Conservation (phyloP, 2,888 invertebrate genomes). For the Osmoderma eremita region DNA sequence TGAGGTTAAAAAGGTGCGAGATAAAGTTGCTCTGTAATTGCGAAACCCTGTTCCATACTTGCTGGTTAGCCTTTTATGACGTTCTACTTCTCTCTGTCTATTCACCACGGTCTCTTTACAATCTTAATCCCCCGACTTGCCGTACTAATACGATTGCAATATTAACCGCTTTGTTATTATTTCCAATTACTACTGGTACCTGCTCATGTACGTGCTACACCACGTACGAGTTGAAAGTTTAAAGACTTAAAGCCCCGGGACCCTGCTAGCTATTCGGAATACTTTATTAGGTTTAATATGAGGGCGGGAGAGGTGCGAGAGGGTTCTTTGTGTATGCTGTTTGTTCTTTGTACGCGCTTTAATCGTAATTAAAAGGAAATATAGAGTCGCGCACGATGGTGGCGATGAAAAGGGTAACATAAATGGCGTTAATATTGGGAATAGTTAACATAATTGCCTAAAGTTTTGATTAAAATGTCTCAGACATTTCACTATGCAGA, state of each 20-base stretch:
- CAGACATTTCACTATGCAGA: not conserved
- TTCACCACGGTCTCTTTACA: constrained; percentile 6
- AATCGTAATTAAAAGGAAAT: constrained; percentile 26
- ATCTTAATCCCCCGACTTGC: constrained; percentile 36
- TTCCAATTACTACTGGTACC: constrained; percentile 34
- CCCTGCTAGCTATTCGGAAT: constrained; percentile 14
- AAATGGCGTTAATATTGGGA: not conserved
- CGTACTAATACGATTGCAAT: constrained; percentile 33
- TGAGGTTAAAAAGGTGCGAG: constrained; percentile 45
- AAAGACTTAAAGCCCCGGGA: constrained; percentile 15
- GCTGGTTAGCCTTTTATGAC: constrained; percentile 19
- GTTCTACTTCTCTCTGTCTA: constrained; percentile 8
- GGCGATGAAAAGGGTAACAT: not conserved
- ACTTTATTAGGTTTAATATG: constrained; percentile 27
- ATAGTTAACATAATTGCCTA: not conserved
- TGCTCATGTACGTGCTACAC: not conserved
- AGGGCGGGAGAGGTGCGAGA: not conserved
- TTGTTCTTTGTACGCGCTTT: constrained; percentile 24
- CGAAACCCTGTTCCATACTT: constrained; percentile 45
- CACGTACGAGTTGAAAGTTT: constrained; percentile 2
- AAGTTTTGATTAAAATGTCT: constrained; percentile 7
- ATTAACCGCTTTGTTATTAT: constrained; percentile 39
- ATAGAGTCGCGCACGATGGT: not conserved
- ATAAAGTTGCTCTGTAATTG: constrained; percentile 46
- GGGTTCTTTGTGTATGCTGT: constrained; percentile 11